Evolutionary conservation across 1,140 invertebrate species (phyloP).

Genomic region (Drosophila miranda): DNA sequence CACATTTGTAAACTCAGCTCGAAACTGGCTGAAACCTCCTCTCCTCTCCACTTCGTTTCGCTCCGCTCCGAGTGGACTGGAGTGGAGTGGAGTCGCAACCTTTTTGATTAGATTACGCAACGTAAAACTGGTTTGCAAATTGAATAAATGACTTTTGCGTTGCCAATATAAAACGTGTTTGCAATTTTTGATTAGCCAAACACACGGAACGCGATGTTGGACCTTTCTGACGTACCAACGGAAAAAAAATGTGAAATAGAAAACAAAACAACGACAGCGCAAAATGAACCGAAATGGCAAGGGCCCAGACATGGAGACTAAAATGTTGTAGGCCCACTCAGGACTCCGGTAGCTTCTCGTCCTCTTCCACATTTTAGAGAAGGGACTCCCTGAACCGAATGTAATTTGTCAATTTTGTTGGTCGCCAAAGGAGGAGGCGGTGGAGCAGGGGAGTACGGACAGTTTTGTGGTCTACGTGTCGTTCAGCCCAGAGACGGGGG

Average conservation of each 20-base stretch:
- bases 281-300: slow-evolving; percentile 46
- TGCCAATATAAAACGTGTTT: slow-evolving; percentile 81
- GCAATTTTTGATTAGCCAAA: slow-evolving; percentile 74
- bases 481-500: slow-evolving; percentile 7
- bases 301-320: slow-evolving; percentile 28
- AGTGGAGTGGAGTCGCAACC: slow-evolving; percentile 50
- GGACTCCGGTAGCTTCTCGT: slow-evolving; percentile 18
- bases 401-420: slow-evolving; percentile 75
- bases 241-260: slow-evolving; percentile 26
- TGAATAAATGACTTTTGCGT: slow-evolving; percentile 81
- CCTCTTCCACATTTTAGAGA: slow-evolving; percentile 29
- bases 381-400: slow-evolving; percentile 48
- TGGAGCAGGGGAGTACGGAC: slow-evolving; percentile 17
- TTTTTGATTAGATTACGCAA: slow-evolving; percentile 81
- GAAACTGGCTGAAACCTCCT: neutral
- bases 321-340: slow-evolving; percentile 8
- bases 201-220: slow-evolving; percentile 50
- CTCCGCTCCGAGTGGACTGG: slow-evolving; percentile 4
- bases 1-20: slow-evolving; percentile 37
- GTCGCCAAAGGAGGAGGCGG: slow-evolving; percentile 2
- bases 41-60: too few relatives aligned
- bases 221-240: slow-evolving; percentile 22
- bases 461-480: slow-evolving; percentile 62
- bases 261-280: slow-evolving; percentile 36
- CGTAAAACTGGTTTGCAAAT: slow-evolving; percentile 79